Evolutionary conservation across 2,797 vertebrate genomes (phyloP).

Genomic region (Ceryle rudis): DNA sequence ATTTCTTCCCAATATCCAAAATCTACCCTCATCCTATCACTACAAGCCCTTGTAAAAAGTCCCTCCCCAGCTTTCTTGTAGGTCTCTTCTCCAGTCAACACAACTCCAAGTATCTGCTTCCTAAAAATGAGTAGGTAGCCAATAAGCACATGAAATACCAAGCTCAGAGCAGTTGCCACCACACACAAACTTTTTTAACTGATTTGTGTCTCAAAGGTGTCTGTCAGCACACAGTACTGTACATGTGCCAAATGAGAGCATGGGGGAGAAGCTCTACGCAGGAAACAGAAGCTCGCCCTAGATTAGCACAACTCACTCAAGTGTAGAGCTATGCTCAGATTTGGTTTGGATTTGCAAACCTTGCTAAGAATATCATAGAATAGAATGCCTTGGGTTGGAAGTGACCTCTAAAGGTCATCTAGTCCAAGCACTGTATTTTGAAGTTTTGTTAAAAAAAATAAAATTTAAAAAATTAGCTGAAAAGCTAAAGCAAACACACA

Average conservation of each 20-base stretch:
- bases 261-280: slow-evolving; percentile 23
- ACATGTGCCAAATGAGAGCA: background rate
- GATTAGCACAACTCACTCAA: slow-evolving; percentile 49
- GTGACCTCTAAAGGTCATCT: no score
- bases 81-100: background rate
- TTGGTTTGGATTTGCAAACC: slow-evolving; percentile 31
- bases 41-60: no score
- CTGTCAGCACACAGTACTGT: background rate
- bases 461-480: background rate
- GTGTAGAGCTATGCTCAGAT: slow-evolving; percentile 51
- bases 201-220: slow-evolving; percentile 4
- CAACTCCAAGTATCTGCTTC: background rate
- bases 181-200: background rate
- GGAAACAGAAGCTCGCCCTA: slow-evolving; percentile 51
- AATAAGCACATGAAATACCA: background rate
- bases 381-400: no score
- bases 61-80: background rate
- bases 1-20: no score
- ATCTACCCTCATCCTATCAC: no score
- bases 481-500: background rate
- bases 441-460: background rate
- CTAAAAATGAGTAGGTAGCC: background rate
- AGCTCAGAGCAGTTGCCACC: background rate
- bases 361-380: background rate
- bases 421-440: background rate